These are phyloP conservation scores for Patella ulyssiponensis DNA, from an alignment of 2,888 invertebrate species.

Conservation along the genomic window DNA sequence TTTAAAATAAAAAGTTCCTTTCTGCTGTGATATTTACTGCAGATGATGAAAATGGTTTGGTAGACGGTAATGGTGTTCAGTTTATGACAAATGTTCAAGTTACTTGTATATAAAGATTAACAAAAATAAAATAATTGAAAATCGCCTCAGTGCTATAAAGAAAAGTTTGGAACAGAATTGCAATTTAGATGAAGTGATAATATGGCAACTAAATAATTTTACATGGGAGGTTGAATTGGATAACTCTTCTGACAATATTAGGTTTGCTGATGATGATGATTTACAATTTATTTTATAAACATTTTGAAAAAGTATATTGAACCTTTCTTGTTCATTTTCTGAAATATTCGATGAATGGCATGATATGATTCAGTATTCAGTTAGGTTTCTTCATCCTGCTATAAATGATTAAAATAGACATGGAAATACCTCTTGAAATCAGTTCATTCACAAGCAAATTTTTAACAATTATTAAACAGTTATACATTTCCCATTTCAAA, in stretches of 20 bases:
- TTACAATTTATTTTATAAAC: neutral
- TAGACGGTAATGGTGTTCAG: neutral
- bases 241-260: too few species aligned
- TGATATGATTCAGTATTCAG: neutral
- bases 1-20: too few species aligned
- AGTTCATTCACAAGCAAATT: neutral
- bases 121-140: neutral
- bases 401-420: neutral
- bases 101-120: neutral
- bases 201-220: too few species aligned
- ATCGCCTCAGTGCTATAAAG: too few species aligned
- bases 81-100: neutral
- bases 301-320: neutral
- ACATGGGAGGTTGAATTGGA: too few species aligned
- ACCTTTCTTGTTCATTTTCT: neutral
- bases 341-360: neutral
- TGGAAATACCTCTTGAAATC: neutral
- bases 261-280: neutral
- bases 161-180: too few species aligned
- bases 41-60: neutral
- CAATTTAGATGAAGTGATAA: too few species aligned
- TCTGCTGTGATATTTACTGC: too few species aligned
- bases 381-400: neutral
- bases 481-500: neutral
- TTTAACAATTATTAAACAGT: neutral